Conservation (phyloP, 2,113 vertebrate genomes). For the Oncorhynchus keta region DNA sequence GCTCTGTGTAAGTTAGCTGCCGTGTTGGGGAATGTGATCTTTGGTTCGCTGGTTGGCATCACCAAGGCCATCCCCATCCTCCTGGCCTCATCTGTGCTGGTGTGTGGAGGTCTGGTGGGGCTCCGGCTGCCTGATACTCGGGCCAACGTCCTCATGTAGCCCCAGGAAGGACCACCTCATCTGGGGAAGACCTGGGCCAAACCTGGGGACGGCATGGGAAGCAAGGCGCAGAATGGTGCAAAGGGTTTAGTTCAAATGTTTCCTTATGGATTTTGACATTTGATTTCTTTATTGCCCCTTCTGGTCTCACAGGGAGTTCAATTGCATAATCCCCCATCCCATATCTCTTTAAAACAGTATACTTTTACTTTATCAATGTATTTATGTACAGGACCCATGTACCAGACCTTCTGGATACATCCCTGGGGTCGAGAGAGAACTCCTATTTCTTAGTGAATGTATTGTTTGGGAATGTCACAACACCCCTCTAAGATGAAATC, state of each 20-base stretch:
- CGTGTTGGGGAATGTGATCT: constrained; percentile 93
- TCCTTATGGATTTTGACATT: neutral
- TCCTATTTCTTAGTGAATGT: constrained; percentile 30
- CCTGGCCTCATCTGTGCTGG: constrained; percentile 92
- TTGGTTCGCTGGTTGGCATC: constrained; percentile 94
- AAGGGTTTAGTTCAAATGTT: constrained; percentile 53
- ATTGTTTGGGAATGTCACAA: constrained; percentile 12
- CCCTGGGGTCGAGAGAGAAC: neutral
- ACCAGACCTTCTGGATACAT: neutral
- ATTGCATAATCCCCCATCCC: neutral
- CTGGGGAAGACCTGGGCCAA: constrained; percentile 13
- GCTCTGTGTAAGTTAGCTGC: constrained; percentile 93
- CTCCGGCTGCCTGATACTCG: constrained; percentile 93
- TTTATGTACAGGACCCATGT: constrained; percentile 10
- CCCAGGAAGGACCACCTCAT: constrained; percentile 16
- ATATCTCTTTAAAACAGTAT: neutral
- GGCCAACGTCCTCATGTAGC: constrained; percentile 93
- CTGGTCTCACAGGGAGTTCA: neutral
- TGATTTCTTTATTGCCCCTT: neutral
- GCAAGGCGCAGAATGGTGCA: constrained; percentile 18
- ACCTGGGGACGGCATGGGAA: neutral
- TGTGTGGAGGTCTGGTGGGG: constrained; percentile 90
- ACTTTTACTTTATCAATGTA: neutral
- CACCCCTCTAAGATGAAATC: neutral
- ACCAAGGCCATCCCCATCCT: constrained; percentile 95